Evolutionary conservation across 2,797 vertebrate genomes (phyloP).

Genomic region (Dallia pectoralis): DNA sequence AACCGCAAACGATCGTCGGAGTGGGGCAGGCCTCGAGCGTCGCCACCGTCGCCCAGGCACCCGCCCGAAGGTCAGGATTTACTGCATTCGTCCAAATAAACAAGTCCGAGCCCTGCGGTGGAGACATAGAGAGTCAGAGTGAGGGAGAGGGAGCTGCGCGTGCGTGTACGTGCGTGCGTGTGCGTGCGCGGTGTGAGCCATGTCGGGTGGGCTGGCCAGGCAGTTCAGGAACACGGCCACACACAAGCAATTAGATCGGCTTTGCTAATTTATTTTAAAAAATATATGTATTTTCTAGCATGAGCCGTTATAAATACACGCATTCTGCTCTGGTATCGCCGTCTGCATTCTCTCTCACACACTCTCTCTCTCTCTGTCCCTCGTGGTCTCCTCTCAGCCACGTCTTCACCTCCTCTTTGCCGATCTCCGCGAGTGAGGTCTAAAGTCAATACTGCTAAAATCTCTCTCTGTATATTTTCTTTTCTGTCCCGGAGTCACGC

Average conservation of each 20-base stretch:
- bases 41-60: slow-evolving; percentile 55
- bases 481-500: slow-evolving; percentile 62
- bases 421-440: slow-evolving; percentile 56
- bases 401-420: slow-evolving; percentile 19
- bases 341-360: neutral
- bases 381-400: too few species aligned
- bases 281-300: slow-evolving; percentile 38
- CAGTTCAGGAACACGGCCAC: slow-evolving; percentile 18
- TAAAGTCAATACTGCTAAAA: slow-evolving; percentile 58
- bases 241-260: slow-evolving; percentile 31
- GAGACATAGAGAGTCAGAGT: slow-evolving; percentile 55
- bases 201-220: neutral
- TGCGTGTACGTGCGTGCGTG: too few species aligned
- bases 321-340: slow-evolving; percentile 16
- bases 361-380: slow-evolving; percentile 4
- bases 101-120: slow-evolving; percentile 62
- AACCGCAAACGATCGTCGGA: slow-evolving; percentile 93
- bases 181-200: too few species aligned
- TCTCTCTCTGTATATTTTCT: slow-evolving; percentile 65
- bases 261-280: slow-evolving; percentile 38
- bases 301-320: slow-evolving; percentile 24
- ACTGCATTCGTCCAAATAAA: slow-evolving; percentile 87
- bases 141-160: neutral
- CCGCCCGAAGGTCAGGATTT: slow-evolving; percentile 66
- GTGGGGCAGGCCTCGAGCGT: slow-evolving; percentile 74